Evolutionary conservation across 2,113 vertebrate species (phyloP), one percentile per base, ranked within the genome.

Genomic region (Toxotes jaculatrix): DNA sequence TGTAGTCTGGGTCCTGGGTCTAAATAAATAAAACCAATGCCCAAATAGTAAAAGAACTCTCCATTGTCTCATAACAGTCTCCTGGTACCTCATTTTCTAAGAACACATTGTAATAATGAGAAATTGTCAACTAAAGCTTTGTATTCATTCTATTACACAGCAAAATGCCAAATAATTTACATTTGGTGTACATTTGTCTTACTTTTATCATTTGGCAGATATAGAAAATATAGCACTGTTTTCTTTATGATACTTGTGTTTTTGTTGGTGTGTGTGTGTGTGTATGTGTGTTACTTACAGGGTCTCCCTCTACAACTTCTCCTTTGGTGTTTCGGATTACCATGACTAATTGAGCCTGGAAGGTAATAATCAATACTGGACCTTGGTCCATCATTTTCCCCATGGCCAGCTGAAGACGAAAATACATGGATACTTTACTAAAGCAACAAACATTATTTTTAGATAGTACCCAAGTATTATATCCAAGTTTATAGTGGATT

Each of bases 311-410:
- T 5, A 98, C 97, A 88, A 99, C 95, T 0, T 98, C 96, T 27
- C 97, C 98, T 55, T 95, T 95, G 76, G 95, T 83, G 91, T 97
- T 96, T 84, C 95, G 96, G 75, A 99, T 89, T 67, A 99, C 95
- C 97, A 98, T 96, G 68, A 99, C 98, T 1, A 98, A 73, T 92
- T 99, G 98, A 61, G 98, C 98, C 88, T 99, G 98, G 91, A 99
- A 99, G 27, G 98, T 99, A 92, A 99, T 96, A 49, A 99, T 98
- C 62, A 99, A 89, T 21, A 99, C 98, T 0, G 98, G 98, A 1
- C 98, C 98, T 88, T 99, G 98, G 65, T 99, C 98, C 98, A 99
- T 99, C 96, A 99, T 98, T 95, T 99, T 99, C 34, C 97, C 98
- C 97, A 99, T 97, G 23, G 97, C 96, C 89, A 99, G 84, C 98